Conservation (phyloP, 2,797 vertebrate species). For the Microchirus variegatus region DNA sequence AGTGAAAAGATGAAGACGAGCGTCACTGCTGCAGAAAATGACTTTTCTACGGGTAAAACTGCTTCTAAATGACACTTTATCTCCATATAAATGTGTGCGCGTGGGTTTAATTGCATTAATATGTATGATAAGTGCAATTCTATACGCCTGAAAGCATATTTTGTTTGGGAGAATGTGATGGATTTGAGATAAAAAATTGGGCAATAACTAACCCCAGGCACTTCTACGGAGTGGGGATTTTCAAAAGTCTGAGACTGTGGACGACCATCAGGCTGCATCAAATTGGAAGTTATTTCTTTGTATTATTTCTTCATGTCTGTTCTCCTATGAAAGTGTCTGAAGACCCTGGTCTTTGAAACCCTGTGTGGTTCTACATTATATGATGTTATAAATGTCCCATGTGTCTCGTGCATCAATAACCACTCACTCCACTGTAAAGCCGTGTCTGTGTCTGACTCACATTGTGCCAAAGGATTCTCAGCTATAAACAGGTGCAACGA, state of each 20-base stretch:
- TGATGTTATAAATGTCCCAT: not conserved
- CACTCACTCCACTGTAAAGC: not conserved
- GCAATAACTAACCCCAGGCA: too few species aligned
- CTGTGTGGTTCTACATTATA: not conserved
- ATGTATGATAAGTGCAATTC: not conserved
- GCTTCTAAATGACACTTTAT: slow-evolving; percentile 16
- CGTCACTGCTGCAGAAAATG: slow-evolving; percentile 28
- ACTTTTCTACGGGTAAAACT: slow-evolving; percentile 38
- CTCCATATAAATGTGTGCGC: not conserved
- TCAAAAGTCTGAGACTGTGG: too few species aligned
- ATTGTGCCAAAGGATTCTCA: slow-evolving; percentile 14
- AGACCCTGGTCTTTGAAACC: not conserved
- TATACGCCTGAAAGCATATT: not conserved
- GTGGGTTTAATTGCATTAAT: slow-evolving; percentile 4
- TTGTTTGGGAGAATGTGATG: too few species aligned
- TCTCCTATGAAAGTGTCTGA: too few species aligned
- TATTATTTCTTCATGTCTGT: too few species aligned
- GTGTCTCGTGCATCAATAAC: slow-evolving; percentile 3
- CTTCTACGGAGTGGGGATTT: too few species aligned
- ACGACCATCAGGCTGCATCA: too few species aligned
- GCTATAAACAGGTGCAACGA: slow-evolving; percentile 44
- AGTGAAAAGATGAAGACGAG: slow-evolving; percentile 33
- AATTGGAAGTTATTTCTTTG: too few species aligned
- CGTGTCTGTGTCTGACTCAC: slow-evolving; percentile 19
- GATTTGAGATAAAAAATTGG: too few species aligned